Base-by-base conservation (phyloP, 2,797 vertebrate species). In the Jordanella pulchra region DNA sequence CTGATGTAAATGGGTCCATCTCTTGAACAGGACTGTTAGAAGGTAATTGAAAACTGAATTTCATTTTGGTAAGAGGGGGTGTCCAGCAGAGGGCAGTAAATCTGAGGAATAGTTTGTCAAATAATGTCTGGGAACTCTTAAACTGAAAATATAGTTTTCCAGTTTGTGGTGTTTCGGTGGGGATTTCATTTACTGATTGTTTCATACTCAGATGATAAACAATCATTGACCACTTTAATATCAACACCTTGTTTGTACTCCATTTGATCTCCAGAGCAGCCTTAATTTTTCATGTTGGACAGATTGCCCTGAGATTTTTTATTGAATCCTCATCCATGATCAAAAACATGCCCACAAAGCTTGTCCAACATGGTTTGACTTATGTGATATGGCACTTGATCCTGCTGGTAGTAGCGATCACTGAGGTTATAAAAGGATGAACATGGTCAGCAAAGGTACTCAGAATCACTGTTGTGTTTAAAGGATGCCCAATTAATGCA, bases 51-150 rank as follows among this genome's bases (percentile, higher is more conserved):
- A 28, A 15, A 25, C n/a, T 61, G 45, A 35, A 51, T 18, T 18
- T 54, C 53, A 42, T 63, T 48, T 32, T 27, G 13, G 13, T 81
- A 72, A 76, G 80, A 71, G 76, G 9, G 58, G 56, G 81, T 75
- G 78, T 90, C 93, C 93, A 94, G 93, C 88, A 95, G 93, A 89
- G 92, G 94, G 94, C 93, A 93, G 93, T 91, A 80, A 83, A 77
- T 82, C 67, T 79, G 77, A 88, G 71, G 69, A 66, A 30, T 72
- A 78, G 72, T 74, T 73, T 70, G 71, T 73, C 39, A 72, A 7
- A 50, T 55, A 25, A 23, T 76, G 70, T 84, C 72, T 72, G n/a
- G 79, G 45, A 64, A 65, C 65, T 68, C 63, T 11, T 42, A 5
- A 64, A 64, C n/a, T 64, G 39, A 64, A 64, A 64, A 64, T 44